Evolutionary conservation across 2,113 vertebrate species (phyloP).

Genomic region (Hymenochirus boettgeri): DNA sequence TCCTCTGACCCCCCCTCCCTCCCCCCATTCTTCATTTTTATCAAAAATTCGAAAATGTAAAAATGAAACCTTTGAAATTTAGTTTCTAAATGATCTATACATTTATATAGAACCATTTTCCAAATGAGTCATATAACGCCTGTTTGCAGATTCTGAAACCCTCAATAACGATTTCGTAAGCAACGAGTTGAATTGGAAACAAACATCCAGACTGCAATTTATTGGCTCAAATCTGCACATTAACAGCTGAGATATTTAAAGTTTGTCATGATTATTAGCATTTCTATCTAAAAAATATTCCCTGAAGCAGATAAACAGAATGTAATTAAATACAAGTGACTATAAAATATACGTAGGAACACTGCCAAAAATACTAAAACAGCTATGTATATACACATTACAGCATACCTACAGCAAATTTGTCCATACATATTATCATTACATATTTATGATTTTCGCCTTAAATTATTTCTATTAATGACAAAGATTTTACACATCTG

Average conservation of each 20-base stretch:
- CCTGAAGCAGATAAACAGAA: neutral
- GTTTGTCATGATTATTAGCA: conserved; percentile 4
- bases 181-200: neutral
- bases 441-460: too few relatives aligned
- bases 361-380: neutral
- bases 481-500: too few relatives aligned
- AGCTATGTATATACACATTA: neutral
- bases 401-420: too few relatives aligned
- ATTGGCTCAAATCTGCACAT: neutral
- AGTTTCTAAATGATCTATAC: too few relatives aligned
- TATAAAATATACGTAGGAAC: neutral
- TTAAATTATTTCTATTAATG: too few relatives aligned
- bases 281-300: conserved; percentile 1
- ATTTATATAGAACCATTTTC: neutral
- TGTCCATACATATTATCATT: too few relatives aligned
- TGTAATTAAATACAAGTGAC: neutral
- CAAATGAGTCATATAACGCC: conserved; percentile 3
- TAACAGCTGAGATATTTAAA: neutral
- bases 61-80: too few relatives aligned
- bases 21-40: too few relatives aligned
- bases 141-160: conserved; percentile 1
- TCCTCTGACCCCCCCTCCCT: too few relatives aligned
- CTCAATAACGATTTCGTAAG: conserved; percentile 5
- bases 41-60: too few relatives aligned
- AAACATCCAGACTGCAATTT: conserved; percentile 4